phyloP scores from a whole-genome alignment of 1,140 invertebrate species.

The Aphelenchoides besseyi region DNA sequence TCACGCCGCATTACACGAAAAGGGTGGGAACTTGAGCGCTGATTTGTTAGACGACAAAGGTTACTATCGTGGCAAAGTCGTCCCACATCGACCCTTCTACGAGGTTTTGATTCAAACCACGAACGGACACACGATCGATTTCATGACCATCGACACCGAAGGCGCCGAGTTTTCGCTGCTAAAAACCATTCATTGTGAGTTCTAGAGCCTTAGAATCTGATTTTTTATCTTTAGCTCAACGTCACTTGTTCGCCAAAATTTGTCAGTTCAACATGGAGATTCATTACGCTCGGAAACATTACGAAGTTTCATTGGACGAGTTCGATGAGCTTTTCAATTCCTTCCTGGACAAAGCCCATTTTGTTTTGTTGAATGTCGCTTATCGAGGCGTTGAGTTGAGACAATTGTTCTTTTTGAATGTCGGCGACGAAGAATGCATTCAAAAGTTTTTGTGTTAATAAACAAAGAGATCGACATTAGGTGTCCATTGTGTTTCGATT shows the following conservation, averaged over 20 bases:
- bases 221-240: neutral
- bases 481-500: too few relatives aligned
- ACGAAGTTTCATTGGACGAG: neutral
- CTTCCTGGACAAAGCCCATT: constrained; percentile 7
- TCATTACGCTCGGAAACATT: neutral
- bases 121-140: neutral
- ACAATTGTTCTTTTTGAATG: constrained; percentile 5
- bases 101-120: neutral
- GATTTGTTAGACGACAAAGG: neutral
- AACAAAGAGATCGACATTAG: too few relatives aligned
- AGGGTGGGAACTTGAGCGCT: neutral
- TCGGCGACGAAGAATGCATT: constrained; percentile 11
- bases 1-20: neutral
- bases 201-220: neutral
- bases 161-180: neutral
- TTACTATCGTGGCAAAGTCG: neutral
- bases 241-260: neutral
- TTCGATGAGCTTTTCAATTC: neutral
- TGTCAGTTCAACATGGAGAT: constrained; percentile 15
- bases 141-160: neutral
- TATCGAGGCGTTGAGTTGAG: neutral
- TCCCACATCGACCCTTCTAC: neutral
- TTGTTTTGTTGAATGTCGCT: constrained; percentile 8
- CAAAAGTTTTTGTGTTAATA: constrained; percentile 17
- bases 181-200: neutral